Evolutionary conservation across 2,113 vertebrate species (phyloP).

Genomic region (Colinus virginianus): DNA sequence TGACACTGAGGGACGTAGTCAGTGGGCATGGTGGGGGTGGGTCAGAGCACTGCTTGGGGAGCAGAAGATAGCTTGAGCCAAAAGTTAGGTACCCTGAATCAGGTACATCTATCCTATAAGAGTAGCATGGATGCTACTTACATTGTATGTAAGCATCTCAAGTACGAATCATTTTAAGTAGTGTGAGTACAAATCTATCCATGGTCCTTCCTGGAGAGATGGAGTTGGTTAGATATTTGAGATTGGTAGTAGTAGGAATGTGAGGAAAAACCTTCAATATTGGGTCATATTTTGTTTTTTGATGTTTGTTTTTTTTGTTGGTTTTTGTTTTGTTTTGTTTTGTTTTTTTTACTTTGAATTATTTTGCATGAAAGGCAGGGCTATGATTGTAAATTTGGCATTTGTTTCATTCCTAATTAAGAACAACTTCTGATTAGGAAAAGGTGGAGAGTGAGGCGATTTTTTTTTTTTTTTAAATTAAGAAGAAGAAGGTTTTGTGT

Average conservation of each 20-base stretch:
- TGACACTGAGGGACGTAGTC: too few relatives aligned
- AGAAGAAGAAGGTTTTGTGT: background rate
- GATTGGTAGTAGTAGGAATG: background rate
- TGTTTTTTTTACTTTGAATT: background rate
- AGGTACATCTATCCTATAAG: background rate
- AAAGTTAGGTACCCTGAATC: background rate
- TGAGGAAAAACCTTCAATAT: background rate
- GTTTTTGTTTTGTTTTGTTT: too few relatives aligned
- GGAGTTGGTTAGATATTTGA: background rate
- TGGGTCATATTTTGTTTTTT: background rate
- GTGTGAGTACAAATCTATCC: background rate
- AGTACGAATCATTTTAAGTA: background rate
- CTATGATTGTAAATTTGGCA: background rate
- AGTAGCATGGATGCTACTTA: background rate
- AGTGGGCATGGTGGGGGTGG: too few relatives aligned
- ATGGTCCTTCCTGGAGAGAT: background rate
- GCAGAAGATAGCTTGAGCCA: background rate
- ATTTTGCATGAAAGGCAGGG: background rate
- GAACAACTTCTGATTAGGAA: background rate
- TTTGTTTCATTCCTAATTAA: background rate
- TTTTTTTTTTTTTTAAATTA: too few relatives aligned
- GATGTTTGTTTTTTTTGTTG: too few relatives aligned
- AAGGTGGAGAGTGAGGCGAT: background rate
- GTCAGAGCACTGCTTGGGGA: background rate
- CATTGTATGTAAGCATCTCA: too few relatives aligned